Evolutionary conservation across 2,888 invertebrate genomes (phyloP).

Genomic region (Parapristionchus giblindavisi): DNA sequence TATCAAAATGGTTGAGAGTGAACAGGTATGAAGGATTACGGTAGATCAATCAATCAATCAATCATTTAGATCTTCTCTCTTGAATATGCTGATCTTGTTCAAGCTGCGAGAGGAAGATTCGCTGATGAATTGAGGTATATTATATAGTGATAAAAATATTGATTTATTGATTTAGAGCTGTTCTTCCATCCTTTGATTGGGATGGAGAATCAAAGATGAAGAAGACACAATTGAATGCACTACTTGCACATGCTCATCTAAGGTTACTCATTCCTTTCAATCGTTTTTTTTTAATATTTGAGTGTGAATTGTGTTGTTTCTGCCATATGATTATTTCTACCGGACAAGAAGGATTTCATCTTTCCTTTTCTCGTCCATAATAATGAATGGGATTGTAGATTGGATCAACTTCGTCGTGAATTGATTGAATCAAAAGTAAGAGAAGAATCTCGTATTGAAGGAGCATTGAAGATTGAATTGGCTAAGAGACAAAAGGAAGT

Average conservation of each 20-base stretch:
- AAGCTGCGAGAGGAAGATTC: conserved; percentile 71
- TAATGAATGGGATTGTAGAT: conserved; percentile 69
- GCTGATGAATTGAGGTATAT: conserved; percentile 72
- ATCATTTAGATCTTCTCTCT: conserved; percentile 53
- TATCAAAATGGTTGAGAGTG: conserved; percentile 69
- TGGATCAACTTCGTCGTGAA: conserved; percentile 48
- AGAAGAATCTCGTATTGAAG: conserved; percentile 7
- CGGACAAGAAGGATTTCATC: background rate
- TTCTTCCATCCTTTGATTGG: conserved; percentile 45
- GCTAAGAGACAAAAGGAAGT: conserved; percentile 13
- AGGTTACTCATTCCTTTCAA: no score
- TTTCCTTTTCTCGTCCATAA: no score
- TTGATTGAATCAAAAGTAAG: conserved; percentile 45
- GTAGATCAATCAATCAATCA: conserved; percentile 79
- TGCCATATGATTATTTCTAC: background rate
- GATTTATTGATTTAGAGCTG: conserved; percentile 38
- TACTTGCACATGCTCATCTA: conserved; percentile 82
- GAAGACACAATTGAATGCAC: conserved; percentile 79
- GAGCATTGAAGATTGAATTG: conserved; percentile 23
- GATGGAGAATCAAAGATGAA: conserved; percentile 44
- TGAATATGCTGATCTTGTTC: conserved; percentile 37
- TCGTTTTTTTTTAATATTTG: no score
- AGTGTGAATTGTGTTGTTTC: no score
- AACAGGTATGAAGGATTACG: conserved; percentile 75
- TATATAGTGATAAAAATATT: background rate